phyloP scores from a whole-genome alignment of 2,113 vertebrate genomes.

The Prionailurus bengalensis region DNA sequence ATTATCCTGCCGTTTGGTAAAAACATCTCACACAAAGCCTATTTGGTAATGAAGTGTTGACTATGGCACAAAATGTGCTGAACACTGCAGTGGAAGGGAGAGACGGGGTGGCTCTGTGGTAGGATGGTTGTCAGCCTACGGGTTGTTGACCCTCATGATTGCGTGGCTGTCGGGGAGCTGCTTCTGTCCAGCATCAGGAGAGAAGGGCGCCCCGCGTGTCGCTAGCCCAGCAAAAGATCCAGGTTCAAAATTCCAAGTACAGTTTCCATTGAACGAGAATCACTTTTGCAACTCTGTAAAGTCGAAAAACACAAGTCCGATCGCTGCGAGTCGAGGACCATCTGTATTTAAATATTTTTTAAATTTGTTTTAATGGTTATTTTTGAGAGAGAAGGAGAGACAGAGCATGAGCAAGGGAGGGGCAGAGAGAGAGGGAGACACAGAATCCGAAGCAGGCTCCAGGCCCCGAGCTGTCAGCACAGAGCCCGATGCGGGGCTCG shows the following conservation, averaged over 20 bases:
- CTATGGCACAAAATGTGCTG: neutral
- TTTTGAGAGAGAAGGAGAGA: no score
- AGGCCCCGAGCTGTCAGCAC: no score
- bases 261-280: neutral
- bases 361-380: no score
- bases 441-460: no score
- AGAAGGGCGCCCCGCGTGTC: rapidly evolving
- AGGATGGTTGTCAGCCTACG: neutral
- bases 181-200: neutral
- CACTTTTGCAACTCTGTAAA: neutral
- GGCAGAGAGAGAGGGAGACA: no score
- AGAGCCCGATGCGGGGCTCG: no score
- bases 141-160: neutral
- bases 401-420: no score
- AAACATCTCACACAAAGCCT: neutral
- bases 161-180: neutral
- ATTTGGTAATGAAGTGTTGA: neutral
- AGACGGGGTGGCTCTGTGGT: neutral
- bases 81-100: neutral
- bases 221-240: neutral
- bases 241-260: neutral
- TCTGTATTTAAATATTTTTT: neutral
- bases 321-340: neutral
- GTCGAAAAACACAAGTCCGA: neutral
- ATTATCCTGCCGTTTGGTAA: neutral